These are phyloP conservation scores for Tetragonisca angustula DNA, from an alignment of 2,888 invertebrate genomes.

Conservation along the genomic window DNA sequence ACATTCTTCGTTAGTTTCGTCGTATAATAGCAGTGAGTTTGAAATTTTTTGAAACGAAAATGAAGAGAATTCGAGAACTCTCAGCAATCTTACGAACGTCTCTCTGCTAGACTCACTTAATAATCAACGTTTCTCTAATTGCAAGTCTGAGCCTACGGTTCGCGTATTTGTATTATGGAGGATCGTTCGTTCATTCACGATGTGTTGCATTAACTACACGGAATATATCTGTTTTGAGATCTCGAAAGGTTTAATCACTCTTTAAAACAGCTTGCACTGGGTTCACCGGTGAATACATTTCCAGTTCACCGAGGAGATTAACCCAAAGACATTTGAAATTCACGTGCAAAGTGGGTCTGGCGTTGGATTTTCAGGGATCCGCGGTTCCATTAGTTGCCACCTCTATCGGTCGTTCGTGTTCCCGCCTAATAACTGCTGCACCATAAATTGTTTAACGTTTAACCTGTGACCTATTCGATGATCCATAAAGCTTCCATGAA, in stretches of 20 bases:
- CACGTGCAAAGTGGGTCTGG: background rate
- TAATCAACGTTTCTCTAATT: no score
- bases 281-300: background rate
- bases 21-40: no score
- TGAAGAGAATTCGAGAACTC: background rate
- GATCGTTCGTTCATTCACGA: no score
- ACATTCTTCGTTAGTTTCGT: background rate
- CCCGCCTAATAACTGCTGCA: conserved; percentile 37
- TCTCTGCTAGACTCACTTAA: no score
- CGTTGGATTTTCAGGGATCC: conserved; percentile 27
- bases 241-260: background rate
- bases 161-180: no score
- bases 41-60: background rate
- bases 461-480: conserved; percentile 38
- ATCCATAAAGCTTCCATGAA: conserved; percentile 35
- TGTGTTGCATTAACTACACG: no score
- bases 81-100: no score
- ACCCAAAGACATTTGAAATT: conserved; percentile 5
- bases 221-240: no score
- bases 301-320: background rate
- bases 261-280: background rate
- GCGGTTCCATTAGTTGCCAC: background rate
- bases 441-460: conserved; percentile 55
- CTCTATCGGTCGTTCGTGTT: conserved; percentile 23
- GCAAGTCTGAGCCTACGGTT: no score